Evolutionary conservation across 35 echinoderm and acorn worm species (phyloP).

Genomic region (Lytechinus pictus): DNA sequence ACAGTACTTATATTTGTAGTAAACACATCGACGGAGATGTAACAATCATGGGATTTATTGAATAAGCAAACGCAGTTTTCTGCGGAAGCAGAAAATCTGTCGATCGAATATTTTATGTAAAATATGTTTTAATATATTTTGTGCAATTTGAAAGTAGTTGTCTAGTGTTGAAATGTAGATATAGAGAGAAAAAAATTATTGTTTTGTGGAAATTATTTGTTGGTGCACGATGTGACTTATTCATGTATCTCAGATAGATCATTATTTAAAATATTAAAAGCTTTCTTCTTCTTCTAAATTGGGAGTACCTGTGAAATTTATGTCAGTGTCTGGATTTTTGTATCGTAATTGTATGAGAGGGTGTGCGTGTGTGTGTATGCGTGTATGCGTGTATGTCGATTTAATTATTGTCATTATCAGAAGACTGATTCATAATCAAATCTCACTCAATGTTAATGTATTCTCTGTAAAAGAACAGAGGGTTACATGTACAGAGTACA

Average conservation of each 20-base stretch:
- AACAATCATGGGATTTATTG: not conserved
- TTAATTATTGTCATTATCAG: too few species aligned
- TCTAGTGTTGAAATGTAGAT: not conserved
- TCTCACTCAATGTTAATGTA: too few species aligned
- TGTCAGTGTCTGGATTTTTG: too few species aligned
- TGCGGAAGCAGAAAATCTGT: not conserved
- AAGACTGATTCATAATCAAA: too few species aligned
- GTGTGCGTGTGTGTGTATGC: too few species aligned
- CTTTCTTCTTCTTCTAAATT: constrained; percentile 3
- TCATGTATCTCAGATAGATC: not conserved
- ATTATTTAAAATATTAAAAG: not conserved
- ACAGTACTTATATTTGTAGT: too few species aligned
- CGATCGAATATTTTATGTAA: not conserved
- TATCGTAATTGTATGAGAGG: too few species aligned
- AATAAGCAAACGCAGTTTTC: not conserved
- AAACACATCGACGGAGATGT: too few species aligned
- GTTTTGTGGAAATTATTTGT: not conserved
- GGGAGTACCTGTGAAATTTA: not conserved
- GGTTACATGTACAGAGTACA: too few species aligned
- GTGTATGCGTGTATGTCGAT: too few species aligned
- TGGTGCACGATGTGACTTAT: constrained; percentile 1
- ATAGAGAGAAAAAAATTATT: not conserved
- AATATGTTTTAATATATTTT: not conserved
- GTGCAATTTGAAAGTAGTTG: not conserved
- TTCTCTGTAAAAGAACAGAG: too few species aligned